Evolutionary conservation across 2,888 invertebrate species (phyloP).

Genomic region (Sinopyrophorus schimmeli): DNA sequence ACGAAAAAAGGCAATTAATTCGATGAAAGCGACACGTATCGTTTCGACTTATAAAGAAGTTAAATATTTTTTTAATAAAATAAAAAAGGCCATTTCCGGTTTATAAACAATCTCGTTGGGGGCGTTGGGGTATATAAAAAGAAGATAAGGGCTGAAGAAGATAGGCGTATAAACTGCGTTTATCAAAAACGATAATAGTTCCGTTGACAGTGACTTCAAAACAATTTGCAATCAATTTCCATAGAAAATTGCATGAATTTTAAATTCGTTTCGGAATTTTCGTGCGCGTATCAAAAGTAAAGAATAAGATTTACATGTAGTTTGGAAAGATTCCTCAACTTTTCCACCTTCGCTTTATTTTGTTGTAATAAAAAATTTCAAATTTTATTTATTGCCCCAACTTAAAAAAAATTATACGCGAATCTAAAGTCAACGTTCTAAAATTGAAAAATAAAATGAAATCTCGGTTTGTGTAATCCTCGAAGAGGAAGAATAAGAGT

Average conservation of each 20-base stretch:
- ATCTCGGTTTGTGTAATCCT: too few relatives aligned
- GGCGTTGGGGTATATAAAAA: slow-evolving; percentile 19
- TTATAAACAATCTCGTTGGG: slow-evolving; percentile 21
- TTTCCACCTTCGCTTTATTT: too few relatives aligned
- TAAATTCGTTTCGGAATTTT: slow-evolving; percentile 15
- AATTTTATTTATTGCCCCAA: too few relatives aligned
- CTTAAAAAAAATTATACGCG: too few relatives aligned
- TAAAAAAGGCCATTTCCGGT: slow-evolving; percentile 9
- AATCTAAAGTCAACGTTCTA: too few relatives aligned
- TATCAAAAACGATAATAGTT: slow-evolving; percentile 14
- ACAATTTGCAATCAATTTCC: slow-evolving; percentile 25
- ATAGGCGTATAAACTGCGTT: slow-evolving; percentile 14
- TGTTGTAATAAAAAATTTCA: too few relatives aligned
- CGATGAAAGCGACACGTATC: too few relatives aligned
- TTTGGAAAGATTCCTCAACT: slow-evolving; percentile 3
- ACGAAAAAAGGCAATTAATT: too few relatives aligned
- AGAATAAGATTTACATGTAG: slow-evolving; percentile 5
- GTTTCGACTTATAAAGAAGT: too few relatives aligned
- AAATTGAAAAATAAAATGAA: too few relatives aligned
- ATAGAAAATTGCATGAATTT: slow-evolving; percentile 20
- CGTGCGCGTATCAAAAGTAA: slow-evolving; percentile 1
- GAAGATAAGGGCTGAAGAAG: slow-evolving; percentile 18
- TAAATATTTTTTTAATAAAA: slow-evolving; percentile 4
- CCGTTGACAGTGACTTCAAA: slow-evolving; percentile 20
- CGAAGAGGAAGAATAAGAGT: too few relatives aligned